Conservation (phyloP, 2,113 vertebrate species). For the Muscicapa adusta region DNA sequence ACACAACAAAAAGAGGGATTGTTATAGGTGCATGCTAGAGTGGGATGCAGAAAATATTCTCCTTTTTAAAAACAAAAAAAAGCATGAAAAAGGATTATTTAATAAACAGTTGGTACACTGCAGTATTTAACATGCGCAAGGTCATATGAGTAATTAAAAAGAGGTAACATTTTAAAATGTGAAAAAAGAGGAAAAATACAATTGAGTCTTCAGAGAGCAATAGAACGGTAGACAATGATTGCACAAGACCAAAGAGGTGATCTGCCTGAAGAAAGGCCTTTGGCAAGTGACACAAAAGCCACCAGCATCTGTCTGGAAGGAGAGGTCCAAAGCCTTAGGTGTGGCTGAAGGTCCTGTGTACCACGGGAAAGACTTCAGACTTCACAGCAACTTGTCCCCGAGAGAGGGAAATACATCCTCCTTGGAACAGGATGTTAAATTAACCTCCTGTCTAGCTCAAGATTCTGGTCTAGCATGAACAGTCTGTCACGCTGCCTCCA, state of each 20-base stretch:
- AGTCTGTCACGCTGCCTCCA: background rate
- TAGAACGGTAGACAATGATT: constrained; percentile 8
- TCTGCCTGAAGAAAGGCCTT: background rate
- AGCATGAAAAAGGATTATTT: constrained; percentile 49
- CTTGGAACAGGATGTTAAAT: background rate
- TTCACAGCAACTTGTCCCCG: background rate
- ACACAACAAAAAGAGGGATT: background rate
- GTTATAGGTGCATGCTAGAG: constrained; percentile 35
- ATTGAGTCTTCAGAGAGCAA: constrained; percentile 55
- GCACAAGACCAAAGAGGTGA: constrained; percentile 59
- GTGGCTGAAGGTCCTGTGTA: background rate
- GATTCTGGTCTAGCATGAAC: background rate
- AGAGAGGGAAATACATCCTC: constrained; percentile 15
- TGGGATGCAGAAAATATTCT: constrained; percentile 37
- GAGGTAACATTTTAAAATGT: constrained; percentile 67
- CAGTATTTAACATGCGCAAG: constrained; percentile 65
- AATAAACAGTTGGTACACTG: constrained; percentile 60
- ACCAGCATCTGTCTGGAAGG: background rate
- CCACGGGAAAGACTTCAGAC: background rate
- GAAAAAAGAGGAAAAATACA: constrained; percentile 63
- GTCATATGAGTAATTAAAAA: constrained; percentile 44
- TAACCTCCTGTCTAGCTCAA: background rate
- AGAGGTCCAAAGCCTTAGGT: background rate
- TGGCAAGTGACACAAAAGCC: constrained; percentile 41
- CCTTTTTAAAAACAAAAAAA: constrained; percentile 49